phyloP scores from a whole-genome alignment of 2,113 vertebrate species.

The Bufo gargarizans region DNA sequence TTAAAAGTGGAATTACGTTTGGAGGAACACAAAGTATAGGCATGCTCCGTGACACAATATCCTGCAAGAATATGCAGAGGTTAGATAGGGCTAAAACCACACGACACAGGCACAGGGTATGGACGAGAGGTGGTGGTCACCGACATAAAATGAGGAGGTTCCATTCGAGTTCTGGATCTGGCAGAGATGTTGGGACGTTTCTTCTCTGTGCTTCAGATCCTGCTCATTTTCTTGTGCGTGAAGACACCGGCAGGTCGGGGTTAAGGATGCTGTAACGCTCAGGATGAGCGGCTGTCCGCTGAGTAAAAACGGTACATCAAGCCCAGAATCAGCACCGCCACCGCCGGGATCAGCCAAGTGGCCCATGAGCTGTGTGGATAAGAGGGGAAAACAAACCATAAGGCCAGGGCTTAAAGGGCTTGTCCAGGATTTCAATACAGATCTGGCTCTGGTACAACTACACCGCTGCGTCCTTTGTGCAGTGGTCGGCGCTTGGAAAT shows the following conservation, averaged over 20 bases:
- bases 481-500: too few relatives aligned
- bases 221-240: slow-evolving; percentile 54
- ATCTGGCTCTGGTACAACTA: too few relatives aligned
- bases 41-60: slow-evolving; percentile 35
- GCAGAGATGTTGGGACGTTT: slow-evolving; percentile 4
- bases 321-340: slow-evolving; percentile 77
- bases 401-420: neutral
- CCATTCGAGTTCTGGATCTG: neutral
- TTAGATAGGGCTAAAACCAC: slow-evolving; percentile 33
- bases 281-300: slow-evolving; percentile 81
- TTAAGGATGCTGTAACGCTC: slow-evolving; percentile 58
- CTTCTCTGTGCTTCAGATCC: slow-evolving; percentile 35
- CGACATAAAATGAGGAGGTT: slow-evolving; percentile 21
- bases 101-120: slow-evolving; percentile 14
- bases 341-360: slow-evolving; percentile 84
- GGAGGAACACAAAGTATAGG: neutral
- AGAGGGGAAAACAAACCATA: slow-evolving; percentile 1
- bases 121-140: slow-evolving; percentile 2
- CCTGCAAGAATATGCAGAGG: slow-evolving; percentile 18
- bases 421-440: too few relatives aligned
- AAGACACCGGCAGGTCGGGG: slow-evolving; percentile 48
- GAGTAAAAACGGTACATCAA: slow-evolving; percentile 87
- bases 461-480: too few relatives aligned
- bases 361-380: slow-evolving; percentile 78
- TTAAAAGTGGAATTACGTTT: neutral